These are phyloP conservation scores for Hoplodrina blanda DNA, from an alignment of 2,888 invertebrate genomes.

Conservation along the genomic window DNA sequence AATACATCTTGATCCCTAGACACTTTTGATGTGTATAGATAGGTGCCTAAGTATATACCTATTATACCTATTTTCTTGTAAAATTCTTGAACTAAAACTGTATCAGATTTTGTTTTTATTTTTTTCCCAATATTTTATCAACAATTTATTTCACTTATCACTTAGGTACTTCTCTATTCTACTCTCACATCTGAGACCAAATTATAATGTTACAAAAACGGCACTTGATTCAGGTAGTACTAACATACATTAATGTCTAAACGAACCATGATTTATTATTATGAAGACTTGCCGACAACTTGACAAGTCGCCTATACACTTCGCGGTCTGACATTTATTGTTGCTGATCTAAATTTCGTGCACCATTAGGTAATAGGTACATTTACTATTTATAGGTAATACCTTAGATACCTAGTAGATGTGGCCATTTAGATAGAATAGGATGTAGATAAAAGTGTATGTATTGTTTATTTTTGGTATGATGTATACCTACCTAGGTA, in stretches of 20 bases:
- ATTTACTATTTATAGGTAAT: no score
- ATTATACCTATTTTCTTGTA: no score
- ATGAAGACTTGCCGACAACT: conserved; percentile 35
- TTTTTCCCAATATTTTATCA: no score
- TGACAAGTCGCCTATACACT: conserved; percentile 52
- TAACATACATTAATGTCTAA: conserved; percentile 51
- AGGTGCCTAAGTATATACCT: no score
- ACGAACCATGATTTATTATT: conserved; percentile 50
- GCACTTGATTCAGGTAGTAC: conserved; percentile 35
- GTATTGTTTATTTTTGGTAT: no score
- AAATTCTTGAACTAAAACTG: not conserved
- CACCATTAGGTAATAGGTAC: not conserved
- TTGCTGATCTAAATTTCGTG: conserved; percentile 28
- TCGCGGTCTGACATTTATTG: conserved; percentile 21
- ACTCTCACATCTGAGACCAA: not conserved
- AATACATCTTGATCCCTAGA: no score
- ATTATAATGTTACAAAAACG: conserved; percentile 26
- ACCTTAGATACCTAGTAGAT: no score
- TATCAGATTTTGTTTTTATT: not conserved
- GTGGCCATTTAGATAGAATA: not conserved
- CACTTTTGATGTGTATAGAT: no score
- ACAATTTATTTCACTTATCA: not conserved
- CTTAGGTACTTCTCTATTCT: not conserved
- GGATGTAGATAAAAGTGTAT: no score
- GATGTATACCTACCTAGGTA: no score